A percentile compares a stretch with the other conserved stretches of the same genome.
phyloP scores from a whole-genome alignment of 2,113 vertebrate genomes.

The Anoura caudifer region DNA sequence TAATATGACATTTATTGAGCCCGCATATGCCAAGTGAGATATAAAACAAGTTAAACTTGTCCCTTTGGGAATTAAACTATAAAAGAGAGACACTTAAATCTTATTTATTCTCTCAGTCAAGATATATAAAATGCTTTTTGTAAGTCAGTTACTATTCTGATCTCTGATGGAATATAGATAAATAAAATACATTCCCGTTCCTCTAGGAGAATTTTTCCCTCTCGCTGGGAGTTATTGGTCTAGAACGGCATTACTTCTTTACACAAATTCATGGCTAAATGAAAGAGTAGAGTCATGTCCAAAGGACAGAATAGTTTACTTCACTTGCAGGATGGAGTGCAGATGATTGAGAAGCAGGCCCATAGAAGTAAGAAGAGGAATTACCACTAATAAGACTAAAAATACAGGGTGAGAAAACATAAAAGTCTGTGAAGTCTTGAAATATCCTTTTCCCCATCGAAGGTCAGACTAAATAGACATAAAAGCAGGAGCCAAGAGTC shows the following conservation, averaged over 20 bases:
- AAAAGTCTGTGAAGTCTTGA: background rate
- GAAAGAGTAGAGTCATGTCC: background rate
- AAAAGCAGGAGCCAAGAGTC: background rate
- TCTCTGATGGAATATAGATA: background rate
- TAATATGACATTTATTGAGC: background rate
- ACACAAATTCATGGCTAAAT: background rate
- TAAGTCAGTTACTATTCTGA: background rate
- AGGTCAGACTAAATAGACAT: background rate
- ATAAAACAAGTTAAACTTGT: background rate
- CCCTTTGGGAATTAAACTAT: background rate
- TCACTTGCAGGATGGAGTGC: accelerated
- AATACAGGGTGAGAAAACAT: background rate
- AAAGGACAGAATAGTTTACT: background rate
- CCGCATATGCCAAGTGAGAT: background rate
- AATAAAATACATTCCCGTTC: background rate
- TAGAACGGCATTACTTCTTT: background rate
- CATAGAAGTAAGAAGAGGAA: background rate
- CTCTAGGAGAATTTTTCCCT: background rate
- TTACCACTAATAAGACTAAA: background rate
- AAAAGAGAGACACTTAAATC: background rate
- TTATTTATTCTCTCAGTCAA: background rate
- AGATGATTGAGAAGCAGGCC: background rate
- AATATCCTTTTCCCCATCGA: background rate
- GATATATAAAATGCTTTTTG: background rate
- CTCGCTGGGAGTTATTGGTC: background rate